Conservation (phyloP, 2,113 vertebrate genomes). For the Agelaius tricolor region DNA sequence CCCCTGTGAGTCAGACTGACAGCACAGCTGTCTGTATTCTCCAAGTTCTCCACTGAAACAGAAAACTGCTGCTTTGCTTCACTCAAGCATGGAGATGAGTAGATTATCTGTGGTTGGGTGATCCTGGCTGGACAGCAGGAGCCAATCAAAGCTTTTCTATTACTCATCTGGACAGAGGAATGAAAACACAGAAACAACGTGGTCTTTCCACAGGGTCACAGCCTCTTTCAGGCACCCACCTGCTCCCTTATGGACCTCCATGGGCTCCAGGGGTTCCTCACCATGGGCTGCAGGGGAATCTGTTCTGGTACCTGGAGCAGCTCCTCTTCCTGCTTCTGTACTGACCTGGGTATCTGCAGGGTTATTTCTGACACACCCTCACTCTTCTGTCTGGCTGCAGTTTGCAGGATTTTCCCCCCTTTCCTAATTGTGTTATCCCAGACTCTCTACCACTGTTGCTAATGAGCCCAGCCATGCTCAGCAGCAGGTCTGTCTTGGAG, state of each 20-base stretch:
- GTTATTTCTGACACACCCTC: neutral
- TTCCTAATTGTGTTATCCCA: neutral
- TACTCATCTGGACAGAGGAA: neutral
- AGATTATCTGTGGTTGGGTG: neutral
- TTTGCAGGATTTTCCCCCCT: neutral
- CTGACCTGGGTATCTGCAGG: neutral
- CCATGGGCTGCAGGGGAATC: neutral
- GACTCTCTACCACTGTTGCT: accelerated
- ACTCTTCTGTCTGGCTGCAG: neutral
- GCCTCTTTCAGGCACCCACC: neutral
- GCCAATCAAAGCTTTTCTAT: neutral
- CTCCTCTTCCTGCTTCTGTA: neutral
- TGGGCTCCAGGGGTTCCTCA: too few species aligned
- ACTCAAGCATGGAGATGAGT: neutral
- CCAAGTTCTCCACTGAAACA: neutral
- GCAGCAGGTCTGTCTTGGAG: neutral
- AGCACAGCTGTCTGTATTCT: neutral
- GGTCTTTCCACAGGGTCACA: neutral
- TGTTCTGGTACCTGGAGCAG: neutral
- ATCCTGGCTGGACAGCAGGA: neutral
- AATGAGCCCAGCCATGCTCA: neutral
- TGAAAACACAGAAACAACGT: neutral
- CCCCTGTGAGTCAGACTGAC: neutral
- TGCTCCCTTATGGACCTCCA: neutral
- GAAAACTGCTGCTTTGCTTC: neutral